Evolutionary conservation across 92 coral and sea anemone species (phyloP).

Genomic region (Palythoa heliodiscus): DNA sequence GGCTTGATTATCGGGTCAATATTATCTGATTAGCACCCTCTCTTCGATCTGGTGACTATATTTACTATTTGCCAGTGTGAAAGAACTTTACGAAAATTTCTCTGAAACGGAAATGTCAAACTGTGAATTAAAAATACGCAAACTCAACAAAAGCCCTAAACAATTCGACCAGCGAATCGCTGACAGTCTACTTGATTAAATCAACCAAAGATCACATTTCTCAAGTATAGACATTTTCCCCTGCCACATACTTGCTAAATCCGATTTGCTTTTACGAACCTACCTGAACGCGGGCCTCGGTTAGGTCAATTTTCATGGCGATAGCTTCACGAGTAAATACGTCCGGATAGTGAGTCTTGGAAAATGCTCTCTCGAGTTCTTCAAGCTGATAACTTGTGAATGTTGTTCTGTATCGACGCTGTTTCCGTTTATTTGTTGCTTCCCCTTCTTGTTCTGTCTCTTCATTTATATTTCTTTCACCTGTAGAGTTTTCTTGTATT

Average conservation of each 20-base stretch:
- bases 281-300: constrained; percentile 99
- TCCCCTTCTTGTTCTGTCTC: constrained; percentile 62
- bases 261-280: neutral
- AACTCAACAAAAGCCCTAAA: neutral
- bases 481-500: constrained; percentile 45
- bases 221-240: neutral
- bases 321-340: constrained; percentile 96
- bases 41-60: neutral
- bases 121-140: neutral
- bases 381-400: constrained; percentile 97
- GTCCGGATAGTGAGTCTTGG: constrained; percentile 98
- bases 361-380: constrained; percentile 94
- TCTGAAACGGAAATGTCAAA: neutral
- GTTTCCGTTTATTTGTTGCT: constrained; percentile 82
- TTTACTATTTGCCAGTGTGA: constrained; percentile 14
- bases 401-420: constrained; percentile 95
- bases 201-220: constrained; percentile 2
- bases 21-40: constrained; percentile 32
- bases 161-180: neutral
- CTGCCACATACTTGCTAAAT: neutral
- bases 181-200: neutral
- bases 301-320: constrained; percentile 95
- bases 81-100: neutral
- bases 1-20: constrained; percentile 51
- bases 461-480: constrained; percentile 58